These are phyloP conservation scores for Aurelia coerulea DNA, from an alignment of 30 jellyfish, hydroid and myxozoan genomes.

Conservation along the genomic window DNA sequence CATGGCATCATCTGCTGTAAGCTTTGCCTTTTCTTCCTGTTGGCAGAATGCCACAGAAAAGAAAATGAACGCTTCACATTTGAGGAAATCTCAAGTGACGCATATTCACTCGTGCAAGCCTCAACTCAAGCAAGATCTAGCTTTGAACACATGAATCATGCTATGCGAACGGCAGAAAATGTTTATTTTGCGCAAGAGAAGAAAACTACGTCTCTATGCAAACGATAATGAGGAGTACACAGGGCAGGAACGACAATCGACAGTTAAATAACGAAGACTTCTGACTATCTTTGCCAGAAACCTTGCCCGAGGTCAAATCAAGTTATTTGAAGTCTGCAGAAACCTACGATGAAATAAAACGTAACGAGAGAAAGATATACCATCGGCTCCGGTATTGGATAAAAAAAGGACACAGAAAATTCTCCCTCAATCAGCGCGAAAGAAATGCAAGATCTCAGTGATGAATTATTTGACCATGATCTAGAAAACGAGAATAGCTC, in stretches of 20 bases:
- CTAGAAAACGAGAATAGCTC: no score
- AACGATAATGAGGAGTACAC: background rate
- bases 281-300: background rate
- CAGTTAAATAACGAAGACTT: background rate
- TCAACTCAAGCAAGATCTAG: background rate
- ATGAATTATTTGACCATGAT: no score
- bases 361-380: no score
- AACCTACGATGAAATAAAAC: no score
- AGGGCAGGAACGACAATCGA: background rate
- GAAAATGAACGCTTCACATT: background rate
- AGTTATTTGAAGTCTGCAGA: background rate
- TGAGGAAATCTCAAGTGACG: conserved; percentile 25
- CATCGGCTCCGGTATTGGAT: no score
- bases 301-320: background rate
- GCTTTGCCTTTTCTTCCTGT: conserved; percentile 4
- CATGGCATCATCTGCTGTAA: conserved; percentile 22
- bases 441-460: no score
- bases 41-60: conserved; percentile 36
- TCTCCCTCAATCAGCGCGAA: no score
- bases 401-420: no score
- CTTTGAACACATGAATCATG: background rate
- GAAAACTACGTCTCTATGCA: background rate
- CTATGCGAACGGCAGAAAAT: no score
- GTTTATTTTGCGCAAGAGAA: background rate
- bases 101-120: background rate